Conservation (phyloP, 1,140 invertebrate species). For the Rhynchophorus ferrugineus region DNA sequence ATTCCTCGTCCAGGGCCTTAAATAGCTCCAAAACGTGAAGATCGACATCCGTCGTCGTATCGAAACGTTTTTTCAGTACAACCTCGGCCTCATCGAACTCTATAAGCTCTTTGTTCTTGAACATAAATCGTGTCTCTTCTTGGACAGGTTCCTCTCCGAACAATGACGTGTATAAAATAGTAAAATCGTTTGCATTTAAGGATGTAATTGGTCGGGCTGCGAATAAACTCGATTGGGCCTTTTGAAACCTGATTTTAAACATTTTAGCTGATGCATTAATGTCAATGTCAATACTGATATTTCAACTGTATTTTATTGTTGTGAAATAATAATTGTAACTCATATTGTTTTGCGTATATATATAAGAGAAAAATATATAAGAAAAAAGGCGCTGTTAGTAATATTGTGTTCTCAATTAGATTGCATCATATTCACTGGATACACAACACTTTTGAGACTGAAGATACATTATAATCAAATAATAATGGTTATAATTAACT, state of each 20-base stretch:
- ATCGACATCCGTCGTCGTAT: background rate
- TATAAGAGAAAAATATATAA: too few relatives aligned
- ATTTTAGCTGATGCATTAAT: too few relatives aligned
- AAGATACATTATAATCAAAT: too few relatives aligned
- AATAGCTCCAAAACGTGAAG: background rate
- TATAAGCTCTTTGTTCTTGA: background rate
- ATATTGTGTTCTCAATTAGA: too few relatives aligned
- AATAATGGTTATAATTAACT: too few relatives aligned
- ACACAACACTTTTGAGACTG: too few relatives aligned
- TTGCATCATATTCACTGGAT: too few relatives aligned
- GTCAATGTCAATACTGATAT: too few relatives aligned
- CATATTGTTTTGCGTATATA: too few relatives aligned
- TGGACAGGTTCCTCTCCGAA: background rate
- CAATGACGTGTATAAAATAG: background rate
- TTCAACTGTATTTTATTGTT: too few relatives aligned
- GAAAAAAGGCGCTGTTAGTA: too few relatives aligned
- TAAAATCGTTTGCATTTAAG: background rate
- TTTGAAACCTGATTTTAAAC: background rate
- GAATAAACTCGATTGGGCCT: background rate
- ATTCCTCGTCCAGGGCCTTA: background rate
- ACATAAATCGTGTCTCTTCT: background rate
- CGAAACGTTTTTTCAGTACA: background rate
- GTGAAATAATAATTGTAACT: too few relatives aligned
- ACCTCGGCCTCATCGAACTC: background rate
- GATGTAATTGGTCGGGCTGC: background rate